Evolutionary conservation across 2,888 invertebrate species (phyloP), one percentile per base, ranked within the genome.

Genomic region (Brachyptera risi): DNA sequence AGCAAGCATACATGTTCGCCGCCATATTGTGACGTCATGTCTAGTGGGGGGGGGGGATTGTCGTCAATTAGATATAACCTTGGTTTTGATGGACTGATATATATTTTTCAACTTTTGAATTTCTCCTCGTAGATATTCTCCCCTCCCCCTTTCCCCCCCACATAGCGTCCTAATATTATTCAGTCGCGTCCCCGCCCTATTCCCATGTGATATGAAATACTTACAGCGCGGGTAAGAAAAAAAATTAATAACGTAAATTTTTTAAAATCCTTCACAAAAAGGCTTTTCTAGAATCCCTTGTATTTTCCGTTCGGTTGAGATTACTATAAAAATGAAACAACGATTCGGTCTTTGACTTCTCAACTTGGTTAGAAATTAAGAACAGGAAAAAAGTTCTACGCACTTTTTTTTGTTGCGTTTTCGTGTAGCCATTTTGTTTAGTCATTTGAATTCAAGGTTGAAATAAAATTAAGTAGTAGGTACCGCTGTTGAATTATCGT

Each of bases 21-120:
- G 60, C 56, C 58, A 56, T 57, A 56, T 58, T 61, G 40, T 58
- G 61, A 61, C 50, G 58, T 49, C 57, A 57, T n/a, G 40, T 7
- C 17, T 35, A 37, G 15, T 21, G 40, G 27, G 19, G 42, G 17
- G 40, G 47, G 26, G 58, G 47, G 40, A 59, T 40, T 59, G 59
- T 59, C 51, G 59, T 56, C 60, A 60, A 60, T 60, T 60, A 60
- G 60, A 56, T n/a, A n/a, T 60, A 60, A 60, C 60, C 60, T 62
- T 62, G 62, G 62, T 59, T 38, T 31, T 27, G 57, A 21, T 50
- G 57, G 56, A 56, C 56, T n/a, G 21, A 3, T 38, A 17, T 38
- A 17, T 15, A 38, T 38, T n/a, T 38, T 38, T 38, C 40, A 38
- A 38, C 15, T 38, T 38, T 38, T 38, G 17, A 15, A n/a, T 38